Conservation (phyloP, 2,888 invertebrate species). For the Heliconius erato region DNA sequence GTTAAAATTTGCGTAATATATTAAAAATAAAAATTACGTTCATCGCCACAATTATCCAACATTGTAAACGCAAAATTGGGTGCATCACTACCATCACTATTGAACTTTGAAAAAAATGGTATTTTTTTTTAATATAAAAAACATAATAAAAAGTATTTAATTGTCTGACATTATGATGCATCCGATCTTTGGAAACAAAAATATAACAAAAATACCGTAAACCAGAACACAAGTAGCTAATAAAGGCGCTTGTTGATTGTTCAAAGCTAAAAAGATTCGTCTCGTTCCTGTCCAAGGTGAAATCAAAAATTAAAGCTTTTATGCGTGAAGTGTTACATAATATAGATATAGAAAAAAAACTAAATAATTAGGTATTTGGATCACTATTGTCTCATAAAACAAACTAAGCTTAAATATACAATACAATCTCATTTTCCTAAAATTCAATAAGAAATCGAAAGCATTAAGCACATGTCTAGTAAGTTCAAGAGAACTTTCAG, state of each 20-base stretch:
- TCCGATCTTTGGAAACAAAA: slow-evolving; percentile 26
- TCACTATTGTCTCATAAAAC: background rate
- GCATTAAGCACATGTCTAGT: background rate
- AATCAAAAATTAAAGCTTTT: background rate
- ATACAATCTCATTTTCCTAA: background rate
- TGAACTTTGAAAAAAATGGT: background rate
- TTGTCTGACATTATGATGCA: slow-evolving; percentile 23
- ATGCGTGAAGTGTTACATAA: background rate
- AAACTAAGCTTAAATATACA: background rate
- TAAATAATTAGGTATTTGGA: background rate
- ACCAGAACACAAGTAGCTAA: slow-evolving; percentile 57
- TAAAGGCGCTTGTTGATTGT: slow-evolving; percentile 52
- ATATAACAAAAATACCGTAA: slow-evolving; percentile 48
- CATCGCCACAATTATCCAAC: background rate
- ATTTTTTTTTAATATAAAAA: background rate
- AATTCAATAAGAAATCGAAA: background rate
- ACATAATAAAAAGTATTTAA: background rate
- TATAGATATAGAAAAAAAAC: background rate
- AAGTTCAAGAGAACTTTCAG: background rate
- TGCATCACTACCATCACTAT: slow-evolving; percentile 9
- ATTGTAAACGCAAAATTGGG: slow-evolving; percentile 8
- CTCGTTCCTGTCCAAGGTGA: slow-evolving; percentile 58
- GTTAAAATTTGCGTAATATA: background rate
- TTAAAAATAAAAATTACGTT: background rate
- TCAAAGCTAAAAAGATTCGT: slow-evolving; percentile 59